Evolutionary conservation across 2,797 vertebrate species (phyloP).

Genomic region (Eupleurogrammus muticus): DNA sequence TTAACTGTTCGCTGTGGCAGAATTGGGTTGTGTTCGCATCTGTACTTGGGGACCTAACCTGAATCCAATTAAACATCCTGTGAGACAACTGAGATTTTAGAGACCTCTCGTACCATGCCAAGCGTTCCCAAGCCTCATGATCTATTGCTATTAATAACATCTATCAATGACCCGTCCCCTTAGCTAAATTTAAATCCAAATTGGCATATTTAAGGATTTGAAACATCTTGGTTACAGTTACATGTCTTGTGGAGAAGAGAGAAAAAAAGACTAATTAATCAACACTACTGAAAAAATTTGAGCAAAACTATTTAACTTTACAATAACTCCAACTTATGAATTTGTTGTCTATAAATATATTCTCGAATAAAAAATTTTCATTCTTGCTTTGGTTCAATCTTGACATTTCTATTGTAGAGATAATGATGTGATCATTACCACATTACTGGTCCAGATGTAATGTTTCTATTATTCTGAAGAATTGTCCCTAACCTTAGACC

Average conservation of each 20-base stretch:
- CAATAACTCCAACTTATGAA: neutral
- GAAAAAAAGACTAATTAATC: neutral
- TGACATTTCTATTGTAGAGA: neutral
- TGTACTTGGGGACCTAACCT: conserved; percentile 87
- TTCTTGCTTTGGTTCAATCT: neutral
- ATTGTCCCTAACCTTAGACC: neutral
- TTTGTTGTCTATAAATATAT: neutral
- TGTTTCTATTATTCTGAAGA: neutral
- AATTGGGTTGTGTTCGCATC: conserved; percentile 84
- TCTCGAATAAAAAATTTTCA: neutral
- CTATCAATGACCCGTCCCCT: conserved; percentile 74
- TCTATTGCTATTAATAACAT: conserved; percentile 83
- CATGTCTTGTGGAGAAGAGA: conserved; percentile 9
- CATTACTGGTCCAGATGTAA: neutral
- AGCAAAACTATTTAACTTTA: neutral
- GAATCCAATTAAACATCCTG: conserved; percentile 84
- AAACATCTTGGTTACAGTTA: conserved; percentile 30
- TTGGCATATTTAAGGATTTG: conserved; percentile 46
- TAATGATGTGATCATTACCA: neutral
- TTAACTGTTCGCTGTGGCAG: conserved; percentile 78
- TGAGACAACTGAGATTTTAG: conserved; percentile 75
- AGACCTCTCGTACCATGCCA: conserved; percentile 77
- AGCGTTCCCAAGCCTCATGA: conserved; percentile 71
- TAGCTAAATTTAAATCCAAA: conserved; percentile 67
- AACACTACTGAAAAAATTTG: neutral